Base-by-base conservation (phyloP, 2,888 invertebrate genomes). In the Nysson spinosus region DNA sequence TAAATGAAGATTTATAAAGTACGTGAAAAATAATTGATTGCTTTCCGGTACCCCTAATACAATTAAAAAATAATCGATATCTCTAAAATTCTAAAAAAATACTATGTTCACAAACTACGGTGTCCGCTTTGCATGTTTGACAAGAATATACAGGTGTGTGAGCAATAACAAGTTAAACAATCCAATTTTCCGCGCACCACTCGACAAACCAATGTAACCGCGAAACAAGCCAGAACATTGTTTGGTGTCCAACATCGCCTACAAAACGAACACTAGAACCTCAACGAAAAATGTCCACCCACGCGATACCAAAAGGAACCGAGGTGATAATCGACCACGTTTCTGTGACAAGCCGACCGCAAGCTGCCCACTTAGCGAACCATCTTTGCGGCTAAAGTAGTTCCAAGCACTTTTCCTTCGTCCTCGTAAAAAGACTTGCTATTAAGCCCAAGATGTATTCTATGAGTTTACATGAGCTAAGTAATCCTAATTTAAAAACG, bases 321-420 rank as follows among this genome's bases (percentile, higher is more conserved):
- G 26, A 64, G 50, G 69, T 57, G 73, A 43, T 69, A 72, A 72
- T 69, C 70, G 54, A 51, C 51, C 55, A 35, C 16, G 37, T 11
- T 43, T 30, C 32, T 43, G 43, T 42, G 46, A 57, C 56, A 50
- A 61, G 46, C 55, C 62, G 37, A 54, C 57, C 67, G 28, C 68
- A 44, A 17, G 19, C 54, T 49, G 26, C 37, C 72, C 72, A 72
- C 60, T 72, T 72, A 57, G 69, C 56, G 37, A 28, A 30, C 40
- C 16, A 30, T 56, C 56, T 60, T 40, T 72, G 54, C 51, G 52
- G 44, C 64, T 28, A 11, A 50, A 44, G 55, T 55, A 32, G 50
- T 49, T 56, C 46, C 20, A 26, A 22, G 24, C 58, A 40, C 42
- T 54, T 49, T 54, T 52, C 28, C 52, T 52, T 32, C 52, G n/a